Percentiles rank a stretch among this genome's conserved stretches.
phyloP scores from a whole-genome alignment of 2,888 invertebrate genomes.

The Dasysyrphus albostriatus region DNA sequence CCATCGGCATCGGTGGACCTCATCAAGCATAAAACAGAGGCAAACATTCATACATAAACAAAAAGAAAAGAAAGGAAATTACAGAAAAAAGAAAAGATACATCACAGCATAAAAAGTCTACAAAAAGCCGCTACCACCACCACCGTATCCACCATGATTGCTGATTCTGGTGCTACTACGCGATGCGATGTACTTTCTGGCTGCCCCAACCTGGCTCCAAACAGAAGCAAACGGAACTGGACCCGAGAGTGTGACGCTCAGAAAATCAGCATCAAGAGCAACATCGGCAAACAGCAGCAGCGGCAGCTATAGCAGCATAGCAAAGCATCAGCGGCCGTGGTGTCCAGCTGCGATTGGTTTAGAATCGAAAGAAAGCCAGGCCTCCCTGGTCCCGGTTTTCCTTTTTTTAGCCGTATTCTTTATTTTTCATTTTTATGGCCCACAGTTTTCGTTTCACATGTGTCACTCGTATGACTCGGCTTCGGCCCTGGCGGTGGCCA shows the following conservation, averaged over 20 bases:
- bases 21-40: conserved; percentile 75
- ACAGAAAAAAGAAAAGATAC: conserved; percentile 69
- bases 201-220: conserved; percentile 47
- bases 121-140: conserved; percentile 65
- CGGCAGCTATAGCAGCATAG: conserved; percentile 34
- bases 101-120: conserved; percentile 47
- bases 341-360: conserved; percentile 77
- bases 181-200: conserved; percentile 49
- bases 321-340: conserved; percentile 63
- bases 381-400: conserved; percentile 73
- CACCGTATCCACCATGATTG: conserved; percentile 49
- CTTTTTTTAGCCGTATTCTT: conserved; percentile 48
- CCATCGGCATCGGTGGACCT: conserved; percentile 74
- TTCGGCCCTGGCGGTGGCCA: not conserved
- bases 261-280: conserved; percentile 74
- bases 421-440: conserved; percentile 66
- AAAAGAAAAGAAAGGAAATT: conserved; percentile 64
- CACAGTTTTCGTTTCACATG: conserved; percentile 70
- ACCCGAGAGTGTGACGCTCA: conserved; percentile 73
- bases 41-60: conserved; percentile 64
- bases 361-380: conserved; percentile 77
- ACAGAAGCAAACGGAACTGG: conserved; percentile 74
- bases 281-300: conserved; percentile 65
- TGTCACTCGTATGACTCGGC: conserved; percentile 70
- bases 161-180: conserved; percentile 30